Evolutionary conservation across 2,797 vertebrate species (phyloP).

Genomic region (Anniella stebbinsi): DNA sequence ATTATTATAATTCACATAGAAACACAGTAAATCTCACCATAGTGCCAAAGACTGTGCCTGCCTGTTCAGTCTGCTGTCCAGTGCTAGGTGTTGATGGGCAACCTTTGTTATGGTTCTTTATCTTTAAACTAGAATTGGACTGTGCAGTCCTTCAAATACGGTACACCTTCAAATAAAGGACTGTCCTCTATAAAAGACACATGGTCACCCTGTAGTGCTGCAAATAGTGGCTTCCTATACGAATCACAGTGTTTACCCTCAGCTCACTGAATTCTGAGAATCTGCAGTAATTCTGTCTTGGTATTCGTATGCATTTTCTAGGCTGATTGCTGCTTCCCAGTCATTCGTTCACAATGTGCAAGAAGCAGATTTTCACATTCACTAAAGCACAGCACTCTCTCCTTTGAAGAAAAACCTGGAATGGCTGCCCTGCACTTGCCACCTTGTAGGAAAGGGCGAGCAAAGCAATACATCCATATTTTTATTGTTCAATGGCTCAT

Average conservation of each 20-base stretch:
- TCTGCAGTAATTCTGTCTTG: background rate
- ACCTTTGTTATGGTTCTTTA: too few relatives aligned
- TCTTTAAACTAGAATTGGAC: too few relatives aligned
- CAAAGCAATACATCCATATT: constrained; percentile 5
- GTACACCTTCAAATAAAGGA: too few relatives aligned
- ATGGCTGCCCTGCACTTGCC: constrained; percentile 9
- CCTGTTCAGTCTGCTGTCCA: too few relatives aligned
- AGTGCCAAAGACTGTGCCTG: too few relatives aligned
- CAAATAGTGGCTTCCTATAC: background rate
- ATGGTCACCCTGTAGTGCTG: too few relatives aligned
- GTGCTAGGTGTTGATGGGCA: too few relatives aligned
- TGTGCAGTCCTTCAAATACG: too few relatives aligned
- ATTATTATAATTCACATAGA: too few relatives aligned
- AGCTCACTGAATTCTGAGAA: background rate
- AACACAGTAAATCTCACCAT: too few relatives aligned
- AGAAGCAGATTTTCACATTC: background rate
- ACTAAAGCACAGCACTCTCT: background rate
- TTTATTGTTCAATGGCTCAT: constrained; percentile 42
- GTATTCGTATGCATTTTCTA: background rate
- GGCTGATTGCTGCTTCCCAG: background rate
- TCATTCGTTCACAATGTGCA: constrained; percentile 4
- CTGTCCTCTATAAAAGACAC: too few relatives aligned
- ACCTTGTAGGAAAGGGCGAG: constrained; percentile 12
- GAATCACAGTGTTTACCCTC: background rate
- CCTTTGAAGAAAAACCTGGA: constrained; percentile 23